A percentile compares a stretch with the other conserved stretches of the same genome.
Evolutionary conservation across 2,113 vertebrate species (phyloP).

Genomic region (Melanostigma gelatinosum): DNA sequence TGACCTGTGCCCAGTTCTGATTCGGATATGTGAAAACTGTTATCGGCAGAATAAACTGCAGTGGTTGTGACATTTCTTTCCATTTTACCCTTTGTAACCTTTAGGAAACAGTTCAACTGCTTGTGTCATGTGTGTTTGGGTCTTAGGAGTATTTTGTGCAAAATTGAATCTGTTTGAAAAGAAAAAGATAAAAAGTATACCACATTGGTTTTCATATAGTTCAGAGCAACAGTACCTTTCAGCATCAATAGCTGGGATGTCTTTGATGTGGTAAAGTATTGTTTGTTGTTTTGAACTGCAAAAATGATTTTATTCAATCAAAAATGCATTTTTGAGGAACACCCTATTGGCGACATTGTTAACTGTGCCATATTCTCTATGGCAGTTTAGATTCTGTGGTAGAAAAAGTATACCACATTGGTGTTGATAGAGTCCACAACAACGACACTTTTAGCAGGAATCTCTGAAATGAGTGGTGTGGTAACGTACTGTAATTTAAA

Average conservation of each 20-base stretch:
- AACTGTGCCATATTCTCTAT: slow-evolving; percentile 35
- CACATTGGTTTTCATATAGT: slow-evolving; percentile 80
- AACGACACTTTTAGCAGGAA: slow-evolving; percentile 30
- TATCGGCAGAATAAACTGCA: slow-evolving; percentile 19
- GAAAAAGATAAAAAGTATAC: slow-evolving; percentile 62
- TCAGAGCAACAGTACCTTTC: slow-evolving; percentile 62
- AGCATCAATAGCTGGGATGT: slow-evolving; percentile 62
- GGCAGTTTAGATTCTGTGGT: slow-evolving; percentile 49
- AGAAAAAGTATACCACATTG: slow-evolving; percentile 52
- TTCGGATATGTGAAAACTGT: slow-evolving; percentile 17
- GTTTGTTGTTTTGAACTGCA: slow-evolving; percentile 62
- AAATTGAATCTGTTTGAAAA: slow-evolving; percentile 56
- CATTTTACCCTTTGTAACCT: slow-evolving; percentile 49
- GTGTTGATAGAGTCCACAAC: slow-evolving; percentile 44
- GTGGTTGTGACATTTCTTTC: slow-evolving; percentile 50
- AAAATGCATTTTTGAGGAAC: slow-evolving; percentile 60
- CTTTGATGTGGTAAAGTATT: slow-evolving; percentile 65
- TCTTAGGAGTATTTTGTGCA: slow-evolving; percentile 63
- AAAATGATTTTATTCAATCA: slow-evolving; percentile 40
- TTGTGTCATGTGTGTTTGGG: slow-evolving; percentile 61
- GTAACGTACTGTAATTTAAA: slow-evolving; percentile 36
- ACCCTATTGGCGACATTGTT: not conserved
- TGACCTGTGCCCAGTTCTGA: slow-evolving; percentile 31
- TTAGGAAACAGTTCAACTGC: slow-evolving; percentile 57
- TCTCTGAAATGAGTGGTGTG: slow-evolving; percentile 26